A percentile compares a stretch with the other conserved stretches of the same genome.
Evolutionary conservation across 1,140 invertebrate genomes (phyloP).

Genomic region (Drosophila funebris): DNA sequence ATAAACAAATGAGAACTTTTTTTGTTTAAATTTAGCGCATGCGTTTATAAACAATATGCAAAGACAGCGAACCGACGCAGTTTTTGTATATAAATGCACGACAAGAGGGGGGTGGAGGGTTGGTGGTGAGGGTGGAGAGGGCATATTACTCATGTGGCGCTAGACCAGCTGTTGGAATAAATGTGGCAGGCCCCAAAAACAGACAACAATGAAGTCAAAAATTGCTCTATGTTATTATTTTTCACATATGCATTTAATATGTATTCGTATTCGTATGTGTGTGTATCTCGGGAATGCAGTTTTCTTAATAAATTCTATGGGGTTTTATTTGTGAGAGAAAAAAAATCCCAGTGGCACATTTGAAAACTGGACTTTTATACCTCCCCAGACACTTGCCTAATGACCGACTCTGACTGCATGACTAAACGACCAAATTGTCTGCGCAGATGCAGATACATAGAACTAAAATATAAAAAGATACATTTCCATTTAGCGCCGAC

Average conservation of each 20-base stretch:
- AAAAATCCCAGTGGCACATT: slow-evolving; percentile 24
- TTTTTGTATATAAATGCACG: slow-evolving; percentile 26
- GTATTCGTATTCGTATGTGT: not conserved
- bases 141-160: slow-evolving; percentile 54
- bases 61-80: slow-evolving; percentile 24
- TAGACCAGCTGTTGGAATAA: slow-evolving; percentile 51
- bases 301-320: slow-evolving; percentile 29
- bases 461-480: slow-evolving; percentile 23
- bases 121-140: not conserved
- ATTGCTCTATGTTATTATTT: slow-evolving; percentile 21
- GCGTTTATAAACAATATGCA: slow-evolving; percentile 68
- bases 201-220: slow-evolving; percentile 37
- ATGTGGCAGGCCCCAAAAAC: slow-evolving; percentile 24
- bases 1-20: slow-evolving; percentile 58
- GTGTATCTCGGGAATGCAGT: slow-evolving; percentile 32
- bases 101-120: not conserved
- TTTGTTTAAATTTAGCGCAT: slow-evolving; percentile 76
- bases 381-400: slow-evolving; percentile 47
- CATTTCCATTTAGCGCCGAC: slow-evolving; percentile 45
- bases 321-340: not conserved
- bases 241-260: not conserved
- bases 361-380: slow-evolving; percentile 20
- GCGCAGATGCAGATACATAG: slow-evolving; percentile 19
- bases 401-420: slow-evolving; percentile 31
- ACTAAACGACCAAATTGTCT: slow-evolving; percentile 14